Base-by-base conservation (phyloP, 2,888 invertebrate species). In the Ctenicera cuprea region DNA sequence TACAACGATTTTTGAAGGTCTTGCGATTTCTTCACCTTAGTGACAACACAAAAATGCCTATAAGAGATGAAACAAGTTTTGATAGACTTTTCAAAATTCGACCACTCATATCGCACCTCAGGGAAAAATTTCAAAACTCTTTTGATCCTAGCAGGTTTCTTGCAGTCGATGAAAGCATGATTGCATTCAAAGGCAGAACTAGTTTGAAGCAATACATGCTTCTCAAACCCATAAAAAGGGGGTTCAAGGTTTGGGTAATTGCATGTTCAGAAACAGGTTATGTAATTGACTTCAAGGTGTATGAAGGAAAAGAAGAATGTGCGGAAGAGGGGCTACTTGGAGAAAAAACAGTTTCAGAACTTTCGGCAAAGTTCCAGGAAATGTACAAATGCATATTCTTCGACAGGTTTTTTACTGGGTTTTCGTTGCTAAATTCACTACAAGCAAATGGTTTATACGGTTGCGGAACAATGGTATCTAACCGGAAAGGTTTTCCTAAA, bases 1-100 rank as follows among this genome's bases (percentile, higher is more conserved):
- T 75, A 22, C 69, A 72, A 14, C 33, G 75, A 7, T 80, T 78
- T 72, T 62, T 73, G 54, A 61, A 70, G 68, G 76, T 79, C 64
- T 26, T 71, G 38, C 69, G 76, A 22, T 68, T 48, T 57, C 16
- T 79, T 9, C 74, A 76, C 41, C 62, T 78, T 16, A 66, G 73
- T 61, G 67, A 75, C 20, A 75, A 76, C 37, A n/a, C 41, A 4
- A 26, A 33, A 26, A 74, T 72, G 69, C 70, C 71, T 1, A 52
- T 62, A 37, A 67, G 71, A 68, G 64, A 70, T 11, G 62, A 41
- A 18, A 20, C 16, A 8, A 30, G 63, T 30, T 77, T 50, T 66
- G 76, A 73, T 30, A 67, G 66, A 33, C 45, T 75, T 8, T 68
- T 73, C 62, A 77, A 74, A 62, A 41, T 77, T 1, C 57, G 75